A percentile compares a stretch with the other conserved stretches of the same genome.
Evolutionary conservation across 2,797 vertebrate genomes (phyloP).

Genomic region (Hydrolagus colliei): DNA sequence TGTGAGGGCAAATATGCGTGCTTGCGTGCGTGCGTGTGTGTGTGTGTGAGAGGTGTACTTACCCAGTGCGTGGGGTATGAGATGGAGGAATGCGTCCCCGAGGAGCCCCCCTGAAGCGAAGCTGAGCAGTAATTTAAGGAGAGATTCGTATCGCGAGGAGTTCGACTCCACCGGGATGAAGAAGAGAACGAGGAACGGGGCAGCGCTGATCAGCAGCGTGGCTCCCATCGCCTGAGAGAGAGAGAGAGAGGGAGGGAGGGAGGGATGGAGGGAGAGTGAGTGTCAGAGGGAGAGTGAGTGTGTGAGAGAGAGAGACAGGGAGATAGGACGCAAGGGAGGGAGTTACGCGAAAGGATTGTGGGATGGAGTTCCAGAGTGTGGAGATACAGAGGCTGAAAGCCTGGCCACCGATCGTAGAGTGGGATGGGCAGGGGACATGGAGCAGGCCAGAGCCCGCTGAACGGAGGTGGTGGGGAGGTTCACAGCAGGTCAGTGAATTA

Average conservation of each 20-base stretch:
- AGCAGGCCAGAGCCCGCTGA: too few species aligned
- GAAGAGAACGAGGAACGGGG: conserved; percentile 84
- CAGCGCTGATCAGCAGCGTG: conserved; percentile 81
- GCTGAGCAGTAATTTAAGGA: conserved; percentile 82
- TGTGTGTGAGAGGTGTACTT: conserved; percentile 32
- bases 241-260: neutral
- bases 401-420: too few species aligned
- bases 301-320: neutral
- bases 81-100: conserved; percentile 88
- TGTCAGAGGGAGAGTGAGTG: neutral
- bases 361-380: too few species aligned
- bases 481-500: too few species aligned
- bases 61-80: conserved; percentile 87
- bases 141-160: conserved; percentile 75
- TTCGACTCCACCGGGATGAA: conserved; percentile 87
- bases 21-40: too few species aligned
- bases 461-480: too few species aligned
- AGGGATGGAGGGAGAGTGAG: neutral
- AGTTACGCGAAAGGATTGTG: too few species aligned
- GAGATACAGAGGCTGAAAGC: too few species aligned
- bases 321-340: neutral
- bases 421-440: too few species aligned
- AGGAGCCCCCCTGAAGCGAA: conserved; percentile 84
- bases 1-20: too few species aligned
- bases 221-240: conserved; percentile 69